phyloP scores from a whole-genome alignment of 1,140 invertebrate species.

The Parapsyche elsis region DNA sequence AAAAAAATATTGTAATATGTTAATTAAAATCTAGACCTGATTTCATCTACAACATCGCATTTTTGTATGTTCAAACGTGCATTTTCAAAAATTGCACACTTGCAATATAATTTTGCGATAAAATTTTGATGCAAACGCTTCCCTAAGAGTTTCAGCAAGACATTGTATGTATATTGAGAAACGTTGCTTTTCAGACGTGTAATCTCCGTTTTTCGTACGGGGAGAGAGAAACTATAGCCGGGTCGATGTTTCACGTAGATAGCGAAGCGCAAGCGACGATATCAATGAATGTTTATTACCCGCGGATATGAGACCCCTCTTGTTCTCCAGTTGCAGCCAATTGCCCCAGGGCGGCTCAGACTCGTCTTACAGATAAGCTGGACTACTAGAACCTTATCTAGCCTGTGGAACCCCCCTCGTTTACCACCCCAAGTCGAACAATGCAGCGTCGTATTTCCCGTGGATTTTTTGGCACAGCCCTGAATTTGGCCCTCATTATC shows the following conservation, averaged over 20 bases:
- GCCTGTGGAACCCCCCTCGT: neutral
- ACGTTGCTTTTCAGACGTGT: too few relatives aligned
- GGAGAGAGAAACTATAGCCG: neutral
- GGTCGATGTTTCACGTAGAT: neutral
- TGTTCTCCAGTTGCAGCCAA: neutral
- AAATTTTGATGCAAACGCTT: too few relatives aligned
- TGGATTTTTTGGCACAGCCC: neutral
- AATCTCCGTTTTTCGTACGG: too few relatives aligned
- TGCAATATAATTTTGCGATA: too few relatives aligned
- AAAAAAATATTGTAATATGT: too few relatives aligned
- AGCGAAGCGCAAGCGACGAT: neutral
- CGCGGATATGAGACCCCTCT: constrained; percentile 5
- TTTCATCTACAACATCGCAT: too few relatives aligned
- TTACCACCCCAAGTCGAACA: neutral
- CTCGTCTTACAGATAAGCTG: neutral
- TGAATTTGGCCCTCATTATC: neutral
- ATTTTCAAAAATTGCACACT: too few relatives aligned
- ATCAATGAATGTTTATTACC: constrained; percentile 8
- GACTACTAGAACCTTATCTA: neutral
- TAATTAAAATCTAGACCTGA: too few relatives aligned
- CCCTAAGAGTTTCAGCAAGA: too few relatives aligned
- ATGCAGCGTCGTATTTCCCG: neutral
- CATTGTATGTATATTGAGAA: too few relatives aligned
- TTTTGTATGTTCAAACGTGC: too few relatives aligned
- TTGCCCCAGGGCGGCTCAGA: neutral